Evolutionary conservation across 2,797 vertebrate genomes (phyloP), one percentile per base, ranked within the genome.

Genomic region (Platalea minor): DNA sequence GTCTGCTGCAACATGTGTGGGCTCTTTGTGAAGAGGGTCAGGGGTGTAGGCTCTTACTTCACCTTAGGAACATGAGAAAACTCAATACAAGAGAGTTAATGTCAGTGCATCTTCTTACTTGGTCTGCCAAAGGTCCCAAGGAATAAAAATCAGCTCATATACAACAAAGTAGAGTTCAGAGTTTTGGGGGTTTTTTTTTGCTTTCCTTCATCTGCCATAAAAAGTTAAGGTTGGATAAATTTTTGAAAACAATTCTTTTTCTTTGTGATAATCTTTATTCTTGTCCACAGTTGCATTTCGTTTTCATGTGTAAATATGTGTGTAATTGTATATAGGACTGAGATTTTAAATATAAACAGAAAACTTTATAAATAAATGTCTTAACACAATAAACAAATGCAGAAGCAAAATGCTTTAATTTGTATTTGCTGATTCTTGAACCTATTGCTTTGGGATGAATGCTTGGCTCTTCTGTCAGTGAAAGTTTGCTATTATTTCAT

Each of bases 1-100:
- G 20, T 28, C 70, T 76, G 77, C 68, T 20, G 31, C 0, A 2
- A 11, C 0, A 0, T 1, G 4, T 2, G 24, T 1, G 1, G 63
- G 48, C 57, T 35, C 57, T 20, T 13, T 5, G 16, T 0, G 0
- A n/a, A 17, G 46, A 24, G 19, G 20, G 15, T 46, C 16, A 0
- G 29, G 0, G 4, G 21, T 4, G 5, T 16, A 6, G 60, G 46
- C 60, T 17, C 75, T 1, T 16, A 14, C 56, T 26, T 5, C 75
- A 17, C 74, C 37, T 41, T 2, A 4, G 41, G 15, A 15, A 5
- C 61, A 17, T 0, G 4, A 39, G 17, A 60, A 33, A 39, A 7
- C 19, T 54, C 77, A 65, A 20, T 26, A 26, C 23, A 2, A 5
- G 11, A n/a, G 11, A 59, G 23, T 54, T 63, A 17, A 72, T 3